Conservation (phyloP, 2,888 invertebrate species). For the Bruchidius siliquastri region DNA sequence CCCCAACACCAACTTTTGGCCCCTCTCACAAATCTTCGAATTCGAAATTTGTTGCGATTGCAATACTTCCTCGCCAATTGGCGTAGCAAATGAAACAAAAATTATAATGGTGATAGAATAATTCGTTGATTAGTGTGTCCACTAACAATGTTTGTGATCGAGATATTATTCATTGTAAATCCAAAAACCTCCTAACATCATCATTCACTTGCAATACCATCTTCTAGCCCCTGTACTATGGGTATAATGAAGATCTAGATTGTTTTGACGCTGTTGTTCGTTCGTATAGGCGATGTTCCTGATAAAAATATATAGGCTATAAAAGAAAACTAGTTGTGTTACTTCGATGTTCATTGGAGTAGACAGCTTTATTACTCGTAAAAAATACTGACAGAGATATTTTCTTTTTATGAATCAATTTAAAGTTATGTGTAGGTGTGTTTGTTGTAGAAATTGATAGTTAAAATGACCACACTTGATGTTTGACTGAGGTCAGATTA, state of each 20-base stretch:
- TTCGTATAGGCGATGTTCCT: not conserved
- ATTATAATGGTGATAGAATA: too few relatives aligned
- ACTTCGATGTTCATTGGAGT: not conserved
- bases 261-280: not conserved
- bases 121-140: too few relatives aligned
- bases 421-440: not conserved
- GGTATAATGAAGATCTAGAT: not conserved
- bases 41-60: too few relatives aligned
- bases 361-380: not conserved
- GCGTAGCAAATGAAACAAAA: too few relatives aligned
- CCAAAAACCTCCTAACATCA: too few relatives aligned
- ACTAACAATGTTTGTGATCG: too few relatives aligned
- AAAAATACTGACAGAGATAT: not conserved
- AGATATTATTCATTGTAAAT: too few relatives aligned
- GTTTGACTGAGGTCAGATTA: not conserved
- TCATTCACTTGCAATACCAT: not conserved
- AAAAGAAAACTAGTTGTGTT: not conserved
- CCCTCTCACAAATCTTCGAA: too few relatives aligned
- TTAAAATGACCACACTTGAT: not conserved
- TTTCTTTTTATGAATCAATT: not conserved
- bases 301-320: not conserved
- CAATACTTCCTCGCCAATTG: too few relatives aligned
- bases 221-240: not conserved
- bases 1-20: too few relatives aligned
- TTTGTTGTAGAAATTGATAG: not conserved